phyloP scores from a whole-genome alignment of 2,888 invertebrate species.

The Drosophila kokeensis region DNA sequence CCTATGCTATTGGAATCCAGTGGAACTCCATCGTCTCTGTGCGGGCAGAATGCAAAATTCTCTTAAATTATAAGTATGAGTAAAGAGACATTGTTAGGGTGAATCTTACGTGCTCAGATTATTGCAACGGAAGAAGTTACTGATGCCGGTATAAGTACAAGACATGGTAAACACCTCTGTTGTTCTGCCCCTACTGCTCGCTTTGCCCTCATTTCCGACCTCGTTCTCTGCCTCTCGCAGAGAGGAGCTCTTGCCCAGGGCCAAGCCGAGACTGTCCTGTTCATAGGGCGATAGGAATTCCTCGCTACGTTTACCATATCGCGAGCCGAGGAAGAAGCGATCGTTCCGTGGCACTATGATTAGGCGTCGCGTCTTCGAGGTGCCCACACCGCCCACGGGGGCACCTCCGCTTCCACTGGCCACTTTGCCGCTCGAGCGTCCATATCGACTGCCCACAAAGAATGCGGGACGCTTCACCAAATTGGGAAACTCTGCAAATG shows the following conservation, averaged over 20 bases:
- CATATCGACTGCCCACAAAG: conserved; percentile 86
- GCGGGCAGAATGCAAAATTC: conserved; percentile 19
- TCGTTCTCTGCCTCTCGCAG: conserved; percentile 36
- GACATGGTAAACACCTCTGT: conserved; percentile 66
- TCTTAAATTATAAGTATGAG: neutral
- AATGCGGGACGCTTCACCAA: conserved; percentile 84
- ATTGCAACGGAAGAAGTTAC: conserved; percentile 86
- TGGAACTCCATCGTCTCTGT: conserved; percentile 65
- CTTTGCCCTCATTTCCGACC: conserved; percentile 17
- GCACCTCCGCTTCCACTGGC: conserved; percentile 42
- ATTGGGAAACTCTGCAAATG: conserved; percentile 55
- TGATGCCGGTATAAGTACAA: conserved; percentile 86
- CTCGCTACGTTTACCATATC: conserved; percentile 84
- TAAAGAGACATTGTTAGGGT: no score
- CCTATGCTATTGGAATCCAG: conserved; percentile 53
- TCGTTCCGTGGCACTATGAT: conserved; percentile 85
- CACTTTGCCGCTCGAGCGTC: conserved; percentile 79
- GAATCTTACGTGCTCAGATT: conserved; percentile 85
- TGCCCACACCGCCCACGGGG: conserved; percentile 57
- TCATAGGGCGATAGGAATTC: conserved; percentile 72
- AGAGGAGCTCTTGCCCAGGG: conserved; percentile 24
- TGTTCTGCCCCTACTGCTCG: conserved; percentile 17
- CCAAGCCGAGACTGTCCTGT: conserved; percentile 54
- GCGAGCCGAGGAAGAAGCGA: conserved; percentile 84
- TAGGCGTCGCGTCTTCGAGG: conserved; percentile 80